Evolutionary conservation across 1,140 invertebrate genomes (phyloP), one percentile per base, ranked within the genome.

Genomic region (Bombus ignitus): DNA sequence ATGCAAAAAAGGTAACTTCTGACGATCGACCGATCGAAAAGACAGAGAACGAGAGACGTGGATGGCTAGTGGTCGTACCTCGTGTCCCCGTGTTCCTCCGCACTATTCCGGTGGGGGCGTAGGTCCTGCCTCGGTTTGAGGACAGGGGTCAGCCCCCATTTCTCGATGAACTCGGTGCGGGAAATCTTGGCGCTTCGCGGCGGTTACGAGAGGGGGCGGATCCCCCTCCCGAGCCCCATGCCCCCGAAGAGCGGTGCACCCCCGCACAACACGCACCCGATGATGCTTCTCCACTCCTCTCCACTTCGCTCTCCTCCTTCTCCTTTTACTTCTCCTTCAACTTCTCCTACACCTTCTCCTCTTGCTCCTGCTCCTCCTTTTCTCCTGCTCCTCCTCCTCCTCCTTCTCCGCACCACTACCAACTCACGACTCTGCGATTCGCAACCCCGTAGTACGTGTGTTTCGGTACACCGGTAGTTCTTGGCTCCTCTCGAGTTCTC

Each of bases 141-240:
- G 97, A 98, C 98, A 97, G 98, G 98, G 96, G 98, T 98, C 96
- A 98, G 97, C 97, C 98, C 98, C 98, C 98, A 98, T 98, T 98
- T 98, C 96, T 98, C 98, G 96, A 98, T 97, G 96, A 98, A 98
- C 97, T 98, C 98, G 97, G 98, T 97, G 96, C 98, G 97, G 96
- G 98, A 98, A 98, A 98, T 98, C 97, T 97, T 98, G 97, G 96
- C 96, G 94, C 91, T 94, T 95, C 92, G 93, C 92, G 93, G 93
- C 92, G 94, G 94, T 95, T 95, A 95, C 93, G 95, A 95, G 95
- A 95, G 95, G 94, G 94, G 95, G 95, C 93, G 92, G 89, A 82
- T 95, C 94, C 95, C 95, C 94, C 94, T 95, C 95, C 92, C 95
- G 94, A 95, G 92, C 93, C 93, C 92, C 94, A 95, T 95, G 93